phyloP scores from a whole-genome alignment of 2,797 vertebrate species.

The Rachycentron canadum region DNA sequence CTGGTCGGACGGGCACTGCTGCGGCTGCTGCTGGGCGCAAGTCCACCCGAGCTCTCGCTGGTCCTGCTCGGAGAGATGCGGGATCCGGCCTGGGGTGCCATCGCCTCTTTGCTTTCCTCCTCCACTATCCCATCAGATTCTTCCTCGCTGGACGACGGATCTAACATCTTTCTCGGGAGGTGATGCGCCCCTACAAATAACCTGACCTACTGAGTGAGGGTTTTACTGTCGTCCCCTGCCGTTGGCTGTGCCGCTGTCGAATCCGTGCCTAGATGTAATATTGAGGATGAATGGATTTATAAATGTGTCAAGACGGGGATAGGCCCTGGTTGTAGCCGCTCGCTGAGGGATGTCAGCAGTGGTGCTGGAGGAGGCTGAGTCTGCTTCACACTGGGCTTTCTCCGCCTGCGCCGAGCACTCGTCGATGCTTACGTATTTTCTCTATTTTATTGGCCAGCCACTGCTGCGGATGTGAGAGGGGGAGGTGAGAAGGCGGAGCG shows the following conservation, averaged over 20 bases:
- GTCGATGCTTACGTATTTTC: slow-evolving; percentile 90
- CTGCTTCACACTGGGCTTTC: slow-evolving; percentile 86
- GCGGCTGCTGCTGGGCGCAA: slow-evolving; percentile 91
- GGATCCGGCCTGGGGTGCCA: slow-evolving; percentile 90
- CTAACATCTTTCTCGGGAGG: slow-evolving; percentile 88
- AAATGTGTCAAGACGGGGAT: slow-evolving; percentile 30
- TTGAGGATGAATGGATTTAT: neutral
- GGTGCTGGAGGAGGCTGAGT: slow-evolving; percentile 78
- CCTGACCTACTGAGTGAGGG: slow-evolving; percentile 17
- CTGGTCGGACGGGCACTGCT: slow-evolving; percentile 93
- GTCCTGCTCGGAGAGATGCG: slow-evolving; percentile 94
- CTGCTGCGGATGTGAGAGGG: slow-evolving; percentile 82
- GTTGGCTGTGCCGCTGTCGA: slow-evolving; percentile 17
- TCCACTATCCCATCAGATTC: slow-evolving; percentile 97
- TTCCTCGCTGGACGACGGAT: slow-evolving; percentile 98
- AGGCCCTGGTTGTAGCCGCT: slow-evolving; percentile 63
- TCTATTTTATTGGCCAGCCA: slow-evolving; percentile 89
- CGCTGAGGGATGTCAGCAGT: slow-evolving; percentile 78
- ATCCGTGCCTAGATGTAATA: slow-evolving; percentile 26
- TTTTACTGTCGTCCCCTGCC: neutral
- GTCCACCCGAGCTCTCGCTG: slow-evolving; percentile 91
- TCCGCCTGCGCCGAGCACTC: slow-evolving; percentile 88
- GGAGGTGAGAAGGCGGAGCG: slow-evolving; percentile 63
- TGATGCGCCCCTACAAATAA: slow-evolving; percentile 49
- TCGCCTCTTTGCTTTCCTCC: slow-evolving; percentile 95